Evolutionary conservation across 1,140 invertebrate genomes (phyloP).

Genomic region (Heterodera schachtii): DNA sequence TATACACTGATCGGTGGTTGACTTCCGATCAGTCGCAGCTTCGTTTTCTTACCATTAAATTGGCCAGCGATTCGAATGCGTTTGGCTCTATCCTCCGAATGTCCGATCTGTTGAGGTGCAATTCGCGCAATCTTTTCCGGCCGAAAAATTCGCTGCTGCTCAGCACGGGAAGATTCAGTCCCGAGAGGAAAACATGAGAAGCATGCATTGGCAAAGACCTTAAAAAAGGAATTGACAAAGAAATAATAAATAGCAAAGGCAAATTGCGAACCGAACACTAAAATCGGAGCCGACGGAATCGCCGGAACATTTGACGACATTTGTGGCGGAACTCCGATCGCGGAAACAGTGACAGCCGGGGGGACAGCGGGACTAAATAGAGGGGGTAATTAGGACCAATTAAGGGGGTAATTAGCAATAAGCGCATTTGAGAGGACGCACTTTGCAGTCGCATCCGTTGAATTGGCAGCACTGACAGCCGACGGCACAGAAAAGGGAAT

Average conservation of each 20-base stretch:
- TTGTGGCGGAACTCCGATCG: conserved; percentile 39
- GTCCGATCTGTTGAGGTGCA: conserved; percentile 53
- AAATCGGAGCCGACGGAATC: not conserved
- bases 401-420: too few relatives aligned
- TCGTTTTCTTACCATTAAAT: conserved; percentile 32
- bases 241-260: not conserved
- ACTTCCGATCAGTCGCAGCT: not conserved
- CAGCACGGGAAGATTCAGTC: conserved; percentile 48
- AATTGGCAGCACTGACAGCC: conserved; percentile 60
- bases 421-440: not conserved
- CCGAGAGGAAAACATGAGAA: conserved; percentile 51
- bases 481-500: conserved; percentile 51
- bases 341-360: conserved; percentile 54
- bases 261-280: not conserved
- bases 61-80: conserved; percentile 55
- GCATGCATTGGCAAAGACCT: conserved; percentile 57
- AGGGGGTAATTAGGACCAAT: too few relatives aligned
- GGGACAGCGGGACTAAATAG: conserved; percentile 46
- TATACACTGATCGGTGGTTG: too few relatives aligned
- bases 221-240: not conserved
- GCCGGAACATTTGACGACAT: conserved; percentile 32
- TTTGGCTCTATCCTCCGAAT: conserved; percentile 49
- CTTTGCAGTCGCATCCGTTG: conserved; percentile 59
- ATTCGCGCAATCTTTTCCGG: conserved; percentile 43
- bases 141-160: conserved; percentile 51